Conservation (phyloP, 2,797 vertebrate genomes). For the Pyrocephalus nanus region DNA sequence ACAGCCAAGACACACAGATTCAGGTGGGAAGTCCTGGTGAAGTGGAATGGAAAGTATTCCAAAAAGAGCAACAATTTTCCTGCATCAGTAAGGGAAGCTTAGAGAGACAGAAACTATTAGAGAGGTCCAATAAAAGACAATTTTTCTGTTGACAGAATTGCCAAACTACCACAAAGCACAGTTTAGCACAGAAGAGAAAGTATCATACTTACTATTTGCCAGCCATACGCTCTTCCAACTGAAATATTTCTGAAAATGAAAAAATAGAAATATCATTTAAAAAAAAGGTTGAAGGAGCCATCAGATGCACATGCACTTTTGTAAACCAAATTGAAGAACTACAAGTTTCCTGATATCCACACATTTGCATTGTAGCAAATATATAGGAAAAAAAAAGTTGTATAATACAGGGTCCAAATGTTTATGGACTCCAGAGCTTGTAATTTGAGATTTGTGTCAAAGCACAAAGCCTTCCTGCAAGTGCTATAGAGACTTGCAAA, state of each 20-base stretch:
- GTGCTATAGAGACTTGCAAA: neutral
- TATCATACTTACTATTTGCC: neutral
- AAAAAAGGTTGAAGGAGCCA: neutral
- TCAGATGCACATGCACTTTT: accelerated
- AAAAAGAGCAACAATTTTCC: neutral
- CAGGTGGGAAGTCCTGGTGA: neutral
- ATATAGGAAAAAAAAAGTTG: neutral
- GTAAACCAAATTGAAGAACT: neutral
- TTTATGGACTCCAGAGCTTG: accelerated
- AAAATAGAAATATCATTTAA: neutral
- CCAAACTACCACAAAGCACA: accelerated
- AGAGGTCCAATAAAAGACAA: neutral
- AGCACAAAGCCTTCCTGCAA: neutral
- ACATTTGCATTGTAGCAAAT: accelerated
- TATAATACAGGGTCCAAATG: neutral
- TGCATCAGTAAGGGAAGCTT: neutral
- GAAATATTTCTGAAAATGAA: neutral
- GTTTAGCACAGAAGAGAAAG: neutral
- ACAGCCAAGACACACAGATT: neutral
- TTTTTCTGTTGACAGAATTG: neutral
- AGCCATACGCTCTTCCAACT: neutral
- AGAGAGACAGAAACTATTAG: neutral
- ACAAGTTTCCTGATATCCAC: neutral
- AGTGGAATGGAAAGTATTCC: neutral
- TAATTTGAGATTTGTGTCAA: neutral